A percentile compares a stretch with the other conserved stretches of the same genome.
Conservation (phyloP, 2,888 invertebrate species). For the Melipona bicolor region DNA sequence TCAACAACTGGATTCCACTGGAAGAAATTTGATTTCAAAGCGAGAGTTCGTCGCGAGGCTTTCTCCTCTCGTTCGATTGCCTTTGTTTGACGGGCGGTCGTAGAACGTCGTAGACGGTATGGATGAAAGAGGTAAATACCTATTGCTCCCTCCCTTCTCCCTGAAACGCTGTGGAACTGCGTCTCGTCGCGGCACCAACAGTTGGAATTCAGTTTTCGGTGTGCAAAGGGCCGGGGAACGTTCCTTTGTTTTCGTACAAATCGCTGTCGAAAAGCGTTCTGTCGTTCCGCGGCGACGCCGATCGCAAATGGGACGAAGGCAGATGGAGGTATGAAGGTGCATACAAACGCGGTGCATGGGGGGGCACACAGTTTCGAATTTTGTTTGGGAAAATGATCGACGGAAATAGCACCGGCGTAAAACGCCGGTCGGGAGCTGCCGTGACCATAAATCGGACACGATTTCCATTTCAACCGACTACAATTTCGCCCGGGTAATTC, state of each 20-base stretch:
- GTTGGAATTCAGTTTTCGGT: constrained; percentile 35
- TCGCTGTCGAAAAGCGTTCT: constrained; percentile 38
- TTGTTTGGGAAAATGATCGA: constrained; percentile 36
- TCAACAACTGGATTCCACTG: background rate
- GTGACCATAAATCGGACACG: constrained; percentile 10
- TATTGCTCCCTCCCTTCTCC: background rate
- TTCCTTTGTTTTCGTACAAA: constrained; percentile 50
- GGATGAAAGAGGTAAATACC: constrained; percentile 18
- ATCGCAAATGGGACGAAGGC: constrained; percentile 43
- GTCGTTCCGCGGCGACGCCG: constrained; percentile 26
- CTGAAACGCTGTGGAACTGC: background rate
- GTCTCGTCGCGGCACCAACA: background rate
- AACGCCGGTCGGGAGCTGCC: background rate
- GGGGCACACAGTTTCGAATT: constrained; percentile 28
- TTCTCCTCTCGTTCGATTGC: constrained; percentile 8
- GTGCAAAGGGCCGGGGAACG: constrained; percentile 17
- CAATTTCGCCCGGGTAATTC: constrained; percentile 21
- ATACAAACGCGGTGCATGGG: constrained; percentile 13
- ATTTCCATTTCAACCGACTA: constrained; percentile 47
- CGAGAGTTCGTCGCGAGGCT: constrained; percentile 9
- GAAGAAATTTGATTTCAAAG: background rate
- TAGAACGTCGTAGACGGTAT: background rate
- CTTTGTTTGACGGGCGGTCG: constrained; percentile 12
- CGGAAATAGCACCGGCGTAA: constrained; percentile 16
- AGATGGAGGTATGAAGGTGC: background rate